Conservation (phyloP, 2,888 invertebrate genomes). For the Lacanobia wlatinum region DNA sequence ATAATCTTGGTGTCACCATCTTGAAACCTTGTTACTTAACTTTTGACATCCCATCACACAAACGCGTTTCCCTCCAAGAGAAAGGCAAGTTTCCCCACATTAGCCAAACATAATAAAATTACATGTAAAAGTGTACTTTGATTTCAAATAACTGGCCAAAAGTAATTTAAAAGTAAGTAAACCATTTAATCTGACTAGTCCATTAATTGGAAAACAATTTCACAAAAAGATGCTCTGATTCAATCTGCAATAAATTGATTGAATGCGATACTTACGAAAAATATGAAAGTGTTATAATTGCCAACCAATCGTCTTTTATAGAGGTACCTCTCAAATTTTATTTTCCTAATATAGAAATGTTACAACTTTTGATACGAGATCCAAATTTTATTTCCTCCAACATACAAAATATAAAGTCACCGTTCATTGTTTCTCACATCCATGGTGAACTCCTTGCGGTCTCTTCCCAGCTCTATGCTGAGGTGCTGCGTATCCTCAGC, state of each 20-base stretch:
- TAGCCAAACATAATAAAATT: neutral
- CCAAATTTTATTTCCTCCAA: neutral
- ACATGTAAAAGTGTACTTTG: neutral
- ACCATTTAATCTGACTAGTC: neutral
- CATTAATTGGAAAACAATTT: conserved; percentile 4
- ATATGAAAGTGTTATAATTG: conserved; percentile 10
- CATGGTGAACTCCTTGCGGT: conserved; percentile 70
- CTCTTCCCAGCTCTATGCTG: conserved; percentile 59
- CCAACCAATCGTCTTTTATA: neutral
- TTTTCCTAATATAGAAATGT: neutral
- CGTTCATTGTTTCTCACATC: conserved; percentile 65
- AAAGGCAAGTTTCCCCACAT: conserved; percentile 1
- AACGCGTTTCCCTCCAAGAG: neutral
- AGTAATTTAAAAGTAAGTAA: conserved; percentile 11
- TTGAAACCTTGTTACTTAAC: neutral
- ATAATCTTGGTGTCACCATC: neutral
- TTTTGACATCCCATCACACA: neutral
- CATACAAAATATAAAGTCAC: neutral
- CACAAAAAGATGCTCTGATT: neutral
- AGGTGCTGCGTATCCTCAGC: conserved; percentile 70
- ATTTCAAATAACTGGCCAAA: neutral
- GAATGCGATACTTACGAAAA: neutral
- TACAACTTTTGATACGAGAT: no score
- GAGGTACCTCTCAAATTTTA: neutral
- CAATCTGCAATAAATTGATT: neutral